phyloP scores from a whole-genome alignment of 2,113 vertebrate genomes.

The Monarcha castaneiventris region DNA sequence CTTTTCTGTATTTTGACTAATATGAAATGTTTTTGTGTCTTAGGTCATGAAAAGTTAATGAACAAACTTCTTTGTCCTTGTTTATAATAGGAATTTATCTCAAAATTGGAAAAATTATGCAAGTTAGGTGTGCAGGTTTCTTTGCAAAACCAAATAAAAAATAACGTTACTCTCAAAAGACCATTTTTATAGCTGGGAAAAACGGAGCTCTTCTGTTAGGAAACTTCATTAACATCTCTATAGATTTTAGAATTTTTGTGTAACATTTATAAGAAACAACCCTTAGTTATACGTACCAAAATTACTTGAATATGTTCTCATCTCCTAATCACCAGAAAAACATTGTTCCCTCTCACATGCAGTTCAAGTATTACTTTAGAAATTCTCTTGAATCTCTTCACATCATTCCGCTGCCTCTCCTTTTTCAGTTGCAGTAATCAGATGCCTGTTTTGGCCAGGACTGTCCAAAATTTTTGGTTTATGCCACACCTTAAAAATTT shows the following conservation, averaged over 20 bases:
- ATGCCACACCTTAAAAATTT: background rate
- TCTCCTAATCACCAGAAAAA: background rate
- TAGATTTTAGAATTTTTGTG: background rate
- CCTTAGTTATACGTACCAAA: background rate
- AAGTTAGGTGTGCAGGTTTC: background rate
- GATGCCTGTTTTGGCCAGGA: background rate
- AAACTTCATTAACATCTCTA: background rate
- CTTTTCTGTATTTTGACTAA: background rate
- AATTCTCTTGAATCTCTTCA: background rate
- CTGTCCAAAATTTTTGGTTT: background rate
- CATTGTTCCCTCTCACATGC: background rate
- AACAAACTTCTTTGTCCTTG: background rate
- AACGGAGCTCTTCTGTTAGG: background rate
- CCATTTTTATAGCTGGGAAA: background rate
- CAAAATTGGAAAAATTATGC: background rate
- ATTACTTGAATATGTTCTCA: background rate
- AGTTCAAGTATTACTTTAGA: background rate
- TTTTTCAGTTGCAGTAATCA: background rate
- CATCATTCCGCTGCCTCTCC: background rate
- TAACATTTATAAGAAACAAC: background rate
- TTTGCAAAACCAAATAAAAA: background rate
- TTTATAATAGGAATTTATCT: background rate
- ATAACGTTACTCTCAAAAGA: background rate
- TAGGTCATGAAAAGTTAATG: background rate
- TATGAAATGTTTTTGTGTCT: background rate